These are phyloP conservation scores for Lordiphosa clarofinis DNA, from an alignment of 1,140 invertebrate genomes.

Conservation along the genomic window DNA sequence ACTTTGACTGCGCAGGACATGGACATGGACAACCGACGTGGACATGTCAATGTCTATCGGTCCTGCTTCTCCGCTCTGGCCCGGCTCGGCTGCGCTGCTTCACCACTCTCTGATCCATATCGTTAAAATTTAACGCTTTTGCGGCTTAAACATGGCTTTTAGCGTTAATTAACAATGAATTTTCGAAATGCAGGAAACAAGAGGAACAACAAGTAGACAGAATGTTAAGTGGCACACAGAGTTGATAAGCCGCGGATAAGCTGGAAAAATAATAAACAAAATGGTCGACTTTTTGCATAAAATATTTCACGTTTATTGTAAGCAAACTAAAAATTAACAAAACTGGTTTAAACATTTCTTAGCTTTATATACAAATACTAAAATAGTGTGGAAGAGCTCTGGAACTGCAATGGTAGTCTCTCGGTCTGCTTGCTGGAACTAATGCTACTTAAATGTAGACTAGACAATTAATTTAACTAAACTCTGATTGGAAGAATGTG, in stretches of 20 bases:
- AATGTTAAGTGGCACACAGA: constrained; percentile 57
- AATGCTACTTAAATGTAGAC: constrained; percentile 60
- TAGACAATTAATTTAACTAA: constrained; percentile 73
- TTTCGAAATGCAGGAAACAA: constrained; percentile 53
- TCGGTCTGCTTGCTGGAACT: constrained; percentile 11
- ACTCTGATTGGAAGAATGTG: constrained; percentile 46
- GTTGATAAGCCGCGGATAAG: constrained; percentile 47
- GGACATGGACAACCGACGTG: constrained; percentile 53
- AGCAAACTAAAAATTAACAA: constrained; percentile 72
- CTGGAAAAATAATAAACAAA: constrained; percentile 19
- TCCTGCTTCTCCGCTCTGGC: constrained; percentile 7
- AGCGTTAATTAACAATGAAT: constrained; percentile 77
- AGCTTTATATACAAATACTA: constrained; percentile 27
- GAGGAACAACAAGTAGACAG: constrained; percentile 59
- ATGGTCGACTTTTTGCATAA: constrained; percentile 20
- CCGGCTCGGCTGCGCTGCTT: constrained; percentile 8
- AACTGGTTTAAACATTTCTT: constrained; percentile 55
- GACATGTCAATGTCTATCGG: constrained; percentile 67
- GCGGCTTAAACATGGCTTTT: constrained; percentile 76
- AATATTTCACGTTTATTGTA: constrained; percentile 55
- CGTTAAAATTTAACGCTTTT: constrained; percentile 75
- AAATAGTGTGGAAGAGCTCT: neutral
- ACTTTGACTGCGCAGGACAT: constrained; percentile 62
- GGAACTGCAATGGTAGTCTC: constrained; percentile 13
- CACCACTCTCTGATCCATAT: constrained; percentile 61